These are phyloP conservation scores for Rhadinocentrus ornatus DNA, from an alignment of 2,797 vertebrate species.

Conservation along the genomic window DNA sequence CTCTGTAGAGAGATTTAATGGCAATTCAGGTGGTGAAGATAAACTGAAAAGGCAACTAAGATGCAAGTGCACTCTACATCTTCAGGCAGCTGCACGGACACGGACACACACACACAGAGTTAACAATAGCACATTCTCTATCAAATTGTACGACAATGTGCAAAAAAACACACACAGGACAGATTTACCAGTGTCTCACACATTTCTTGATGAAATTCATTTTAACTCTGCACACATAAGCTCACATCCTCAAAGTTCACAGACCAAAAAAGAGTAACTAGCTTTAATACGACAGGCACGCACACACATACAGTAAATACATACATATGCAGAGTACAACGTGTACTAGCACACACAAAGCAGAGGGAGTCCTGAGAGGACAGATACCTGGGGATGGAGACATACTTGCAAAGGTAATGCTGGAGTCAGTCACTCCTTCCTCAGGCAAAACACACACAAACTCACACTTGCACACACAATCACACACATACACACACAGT, in stretches of 20 bases:
- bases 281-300: constrained; percentile 19
- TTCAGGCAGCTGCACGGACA: constrained; percentile 45
- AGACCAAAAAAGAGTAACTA: constrained; percentile 15
- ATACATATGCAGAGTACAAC: constrained; percentile 28
- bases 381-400: constrained; percentile 70
- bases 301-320: constrained; percentile 11
- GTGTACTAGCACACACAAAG: constrained; percentile 54
- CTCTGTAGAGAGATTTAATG: constrained; percentile 43
- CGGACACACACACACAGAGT: constrained; percentile 33
- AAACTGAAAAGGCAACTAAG: constrained; percentile 51
- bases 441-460: constrained; percentile 49
- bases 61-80: constrained; percentile 46
- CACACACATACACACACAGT: constrained; percentile 18
- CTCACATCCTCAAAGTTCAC: constrained; percentile 26
- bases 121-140: constrained; percentile 29
- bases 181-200: constrained; percentile 24
- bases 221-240: constrained; percentile 25
- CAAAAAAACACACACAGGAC: not conserved
- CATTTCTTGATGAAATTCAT: constrained; percentile 6
- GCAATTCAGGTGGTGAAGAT: constrained; percentile 38
- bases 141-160: constrained; percentile 15
- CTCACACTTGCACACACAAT: constrained; percentile 12
- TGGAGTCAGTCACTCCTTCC: constrained; percentile 73
- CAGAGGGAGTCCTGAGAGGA: constrained; percentile 59
- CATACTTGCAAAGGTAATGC: constrained; percentile 67